Base-by-base conservation (phyloP, 2,113 vertebrate genomes). In the Empidonax traillii region DNA sequence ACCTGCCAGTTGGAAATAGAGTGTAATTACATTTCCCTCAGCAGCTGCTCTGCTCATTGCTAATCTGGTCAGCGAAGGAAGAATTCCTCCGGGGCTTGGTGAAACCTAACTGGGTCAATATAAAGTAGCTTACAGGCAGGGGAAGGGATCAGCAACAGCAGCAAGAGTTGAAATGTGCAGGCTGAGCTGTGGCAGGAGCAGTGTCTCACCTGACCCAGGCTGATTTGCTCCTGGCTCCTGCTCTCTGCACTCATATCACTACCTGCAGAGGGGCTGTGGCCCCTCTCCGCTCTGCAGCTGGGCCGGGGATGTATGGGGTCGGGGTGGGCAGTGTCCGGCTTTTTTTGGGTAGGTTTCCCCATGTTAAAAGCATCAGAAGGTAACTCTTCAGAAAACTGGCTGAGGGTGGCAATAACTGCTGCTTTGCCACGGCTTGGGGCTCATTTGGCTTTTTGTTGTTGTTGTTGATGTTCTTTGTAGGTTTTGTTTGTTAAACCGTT, bases 41-140 rank as follows among this genome's bases (percentile, higher is more conserved):
- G 93, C 80, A 77, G 96, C 90, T 81, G 92, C 88, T 84, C 80
- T 80, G 86, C 84, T 91, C 84, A 0, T 41, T 93, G 41, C 89
- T 91, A 85, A 85, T 79, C 59, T 46, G 90, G 66, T 89, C 88
- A 74, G 74, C 2, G 5, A 58, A 94, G 84, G 58, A 49, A 79
- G 86, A 88, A 90, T 72, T 92, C 80, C 92, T 95, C 61, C 0
- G 8, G 81, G 93, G 33, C 69, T 52, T 0, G 33, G 71, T 35
- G 71, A 81, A 95, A 90, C 41, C 61, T 22, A 87, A 92, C 78
- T 76, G 84, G 86, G 82, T 90, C 94, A 93, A 74, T 81, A 30
- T 22, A 92, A 92, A 93, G 77, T 27, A 84, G 88, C 77, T 94
- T 55, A 35, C 28, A 33, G 46, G 86, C 71, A 67, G 68, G 44